Base-by-base conservation (phyloP, 2,888 invertebrate genomes). In the Aricia artaxerxes region DNA sequence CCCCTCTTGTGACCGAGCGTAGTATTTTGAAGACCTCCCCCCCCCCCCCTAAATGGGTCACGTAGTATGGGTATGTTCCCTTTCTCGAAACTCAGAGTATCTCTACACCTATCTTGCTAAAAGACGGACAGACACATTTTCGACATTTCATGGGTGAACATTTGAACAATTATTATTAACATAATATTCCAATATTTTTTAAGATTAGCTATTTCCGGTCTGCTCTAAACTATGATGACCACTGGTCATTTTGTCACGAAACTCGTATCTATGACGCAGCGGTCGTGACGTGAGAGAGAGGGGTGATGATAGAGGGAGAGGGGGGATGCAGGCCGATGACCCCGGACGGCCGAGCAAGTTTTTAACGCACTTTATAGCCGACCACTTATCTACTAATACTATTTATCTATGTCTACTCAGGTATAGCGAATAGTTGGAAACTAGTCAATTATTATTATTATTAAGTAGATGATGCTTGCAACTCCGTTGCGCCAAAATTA, bases 251-350 rank as follows among this genome's bases (percentile, higher is more conserved):
- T 64, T 53, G 64, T 31, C 35, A 44, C 53, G 7, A 38, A 49
- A 35, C 31, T 7, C 49, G 78, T 44, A 35, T 69, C 80, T 79
- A 86, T 91, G 91, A 91, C 91, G 92, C 90, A 87, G 85, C 83
- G 83, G 80, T 87, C 85, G 89, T 92, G 92, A 92, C 91, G 91
- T 91, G 78, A 24, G 49, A 38, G 69, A 11, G 35, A 69, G 35
- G 24, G 35, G 69, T 38, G 13, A 61, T 80, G 80, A 78, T 80
- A 78, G 69, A 80, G 40, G 81, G 84, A 81, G 79, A 83, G 81
- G 82, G 82, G 83, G 82, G 84, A 81, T 69, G 73, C 85, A 87
- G 92, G 89, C 81, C 92, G 88, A 87, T 91, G 92, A 92, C 92
- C 90, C 88, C 82, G 80, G 81, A 83, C 83, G 85, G 85, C 83